A percentile compares a stretch with the other conserved stretches of the same genome.
Conservation (phyloP, 2,888 invertebrate genomes). For the Adelognathus sp. region DNA sequence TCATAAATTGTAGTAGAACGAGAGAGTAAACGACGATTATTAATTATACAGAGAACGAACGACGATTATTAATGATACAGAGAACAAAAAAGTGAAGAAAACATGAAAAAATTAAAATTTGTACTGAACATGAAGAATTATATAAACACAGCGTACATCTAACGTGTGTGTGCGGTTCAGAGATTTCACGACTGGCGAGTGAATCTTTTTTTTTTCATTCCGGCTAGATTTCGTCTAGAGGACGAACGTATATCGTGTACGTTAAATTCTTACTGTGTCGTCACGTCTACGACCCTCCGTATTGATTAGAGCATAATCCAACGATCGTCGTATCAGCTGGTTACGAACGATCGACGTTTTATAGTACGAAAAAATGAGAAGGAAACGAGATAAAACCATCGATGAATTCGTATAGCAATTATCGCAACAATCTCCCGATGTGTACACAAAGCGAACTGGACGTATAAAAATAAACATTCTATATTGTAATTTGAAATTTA, state of each 20-base stretch:
- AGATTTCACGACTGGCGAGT: constrained; percentile 18
- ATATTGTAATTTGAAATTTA: constrained; percentile 48
- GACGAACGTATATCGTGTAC: too few relatives aligned
- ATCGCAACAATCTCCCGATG: constrained; percentile 27
- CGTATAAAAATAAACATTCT: constrained; percentile 57
- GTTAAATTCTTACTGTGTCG: constrained; percentile 8
- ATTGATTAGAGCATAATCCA: not conserved
- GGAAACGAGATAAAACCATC: constrained; percentile 16
- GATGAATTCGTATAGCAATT: constrained; percentile 41
- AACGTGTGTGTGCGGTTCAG: constrained; percentile 47
- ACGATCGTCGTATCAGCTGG: not conserved
- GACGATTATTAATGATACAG: not conserved
- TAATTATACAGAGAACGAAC: not conserved
- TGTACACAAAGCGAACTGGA: constrained; percentile 48
- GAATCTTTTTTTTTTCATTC: not conserved
- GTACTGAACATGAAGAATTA: constrained; percentile 37
- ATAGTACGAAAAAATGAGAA: not conserved
- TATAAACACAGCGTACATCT: constrained; percentile 38
- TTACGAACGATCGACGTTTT: not conserved
- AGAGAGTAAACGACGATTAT: constrained; percentile 9
- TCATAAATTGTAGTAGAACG: constrained; percentile 1
- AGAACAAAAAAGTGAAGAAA: constrained; percentile 8
- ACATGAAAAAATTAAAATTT: too few relatives aligned
- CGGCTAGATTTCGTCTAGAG: not conserved
- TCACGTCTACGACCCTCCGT: not conserved